These are phyloP conservation scores for Trematomus loennbergii DNA, from an alignment of 2,113 vertebrate genomes.

Conservation along the genomic window DNA sequence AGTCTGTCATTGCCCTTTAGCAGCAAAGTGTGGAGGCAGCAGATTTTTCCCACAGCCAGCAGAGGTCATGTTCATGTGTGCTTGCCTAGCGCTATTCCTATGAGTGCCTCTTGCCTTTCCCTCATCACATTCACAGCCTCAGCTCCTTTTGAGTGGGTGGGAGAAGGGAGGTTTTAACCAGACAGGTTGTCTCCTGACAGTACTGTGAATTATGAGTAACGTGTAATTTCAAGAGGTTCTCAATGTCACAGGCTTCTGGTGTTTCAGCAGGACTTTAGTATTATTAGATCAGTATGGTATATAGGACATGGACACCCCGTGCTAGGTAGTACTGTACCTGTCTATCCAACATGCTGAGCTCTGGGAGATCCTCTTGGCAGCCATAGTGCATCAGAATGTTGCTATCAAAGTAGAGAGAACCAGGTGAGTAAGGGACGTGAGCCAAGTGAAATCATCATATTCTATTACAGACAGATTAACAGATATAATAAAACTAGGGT, in stretches of 20 bases:
- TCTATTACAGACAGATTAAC: slow-evolving; percentile 25
- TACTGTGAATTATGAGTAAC: slow-evolving; percentile 67
- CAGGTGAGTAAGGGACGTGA: slow-evolving; percentile 11
- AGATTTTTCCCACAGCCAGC: slow-evolving; percentile 60
- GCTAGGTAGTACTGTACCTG: slow-evolving; percentile 21
- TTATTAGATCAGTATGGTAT: slow-evolving; percentile 61
- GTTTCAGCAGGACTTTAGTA: slow-evolving; percentile 63
- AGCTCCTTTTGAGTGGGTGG: slow-evolving; percentile 68
- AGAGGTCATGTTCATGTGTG: slow-evolving; percentile 71
- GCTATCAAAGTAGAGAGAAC: slow-evolving; percentile 8
- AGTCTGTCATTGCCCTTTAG: slow-evolving; percentile 75
- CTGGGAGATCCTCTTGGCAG: slow-evolving; percentile 38
- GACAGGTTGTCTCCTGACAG: slow-evolving; percentile 67
- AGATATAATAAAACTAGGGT: slow-evolving; percentile 10
- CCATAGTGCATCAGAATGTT: slow-evolving; percentile 20
- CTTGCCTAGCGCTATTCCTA: slow-evolving; percentile 55
- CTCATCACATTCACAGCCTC: slow-evolving; percentile 57
- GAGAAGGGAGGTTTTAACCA: slow-evolving; percentile 50
- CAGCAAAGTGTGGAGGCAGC: slow-evolving; percentile 68
- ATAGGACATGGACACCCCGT: slow-evolving; percentile 21
- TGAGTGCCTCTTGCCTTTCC: slow-evolving; percentile 48
- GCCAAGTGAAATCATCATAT: slow-evolving; percentile 31
- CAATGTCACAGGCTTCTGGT: slow-evolving; percentile 44
- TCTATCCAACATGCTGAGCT: slow-evolving; percentile 33
- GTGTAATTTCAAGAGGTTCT: slow-evolving; percentile 65